Base-by-base conservation (phyloP, 2,888 invertebrate species). In the Chesias legatella region DNA sequence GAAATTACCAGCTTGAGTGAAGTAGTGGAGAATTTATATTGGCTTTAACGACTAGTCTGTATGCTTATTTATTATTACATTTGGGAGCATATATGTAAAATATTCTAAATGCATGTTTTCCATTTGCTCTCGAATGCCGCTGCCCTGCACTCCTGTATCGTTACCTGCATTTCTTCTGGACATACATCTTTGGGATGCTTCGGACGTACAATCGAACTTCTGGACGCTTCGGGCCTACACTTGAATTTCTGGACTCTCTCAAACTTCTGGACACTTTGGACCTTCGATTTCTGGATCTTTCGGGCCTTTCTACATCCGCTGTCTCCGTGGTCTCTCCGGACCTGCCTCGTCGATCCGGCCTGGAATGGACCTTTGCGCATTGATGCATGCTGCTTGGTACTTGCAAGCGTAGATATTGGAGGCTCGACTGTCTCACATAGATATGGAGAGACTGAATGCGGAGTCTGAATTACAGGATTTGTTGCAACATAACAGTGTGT, bases 401-500 rank as follows among this genome's bases (percentile, higher is more conserved):
- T 44, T 44, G 44, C 44, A 40, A 36, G 30, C 29, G 62, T 68
- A 94, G 94, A 89, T 90, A 55, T 79, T 92, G 59, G 88, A 90
- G 54, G 90, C 90, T 61, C 91, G 91, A 72, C 82, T 93, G 49
- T 90, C 90, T 52, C 91, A 91, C 67, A 86, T 91, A 27, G 89
- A 90, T 40, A 89, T 86, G 43, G 91, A 92, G 70, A 90, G 92
- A 78, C 83, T 92, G 66, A 89, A 82, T 39, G 83, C 92, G 10
- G 92, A 92, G 84, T 75, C 69, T 73, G 77, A 76, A 71, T 75
- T 76, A 48, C 91, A 93, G 79, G 92, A 92, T 62, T 75, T 93
- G 49, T 78, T 91, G 47, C 89, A 91, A 63, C 92, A 94, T 67
- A 93, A 94, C 72, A 90, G 91, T 50, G 90, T 91, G 44, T 73